A percentile compares a stretch with the other conserved stretches of the same genome.
Evolutionary conservation across 2,113 vertebrate species (phyloP).

Genomic region (Pachypanchax playfairii): DNA sequence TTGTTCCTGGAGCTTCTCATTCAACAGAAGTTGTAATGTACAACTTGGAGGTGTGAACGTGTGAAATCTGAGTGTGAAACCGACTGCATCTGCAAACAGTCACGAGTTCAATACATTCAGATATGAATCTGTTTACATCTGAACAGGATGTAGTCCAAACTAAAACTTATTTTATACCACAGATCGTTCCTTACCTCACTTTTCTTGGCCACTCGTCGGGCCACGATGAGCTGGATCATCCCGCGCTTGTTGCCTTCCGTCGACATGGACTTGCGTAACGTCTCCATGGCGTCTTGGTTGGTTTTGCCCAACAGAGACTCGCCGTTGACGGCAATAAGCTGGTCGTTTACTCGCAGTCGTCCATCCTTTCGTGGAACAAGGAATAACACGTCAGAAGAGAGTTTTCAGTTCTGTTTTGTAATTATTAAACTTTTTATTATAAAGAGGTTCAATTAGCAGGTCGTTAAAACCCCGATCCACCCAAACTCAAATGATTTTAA

Average conservation of each 20-base stretch:
- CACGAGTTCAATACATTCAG: neutral
- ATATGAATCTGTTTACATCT: too few species aligned
- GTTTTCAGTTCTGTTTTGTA: too few species aligned
- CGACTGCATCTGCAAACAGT: neutral
- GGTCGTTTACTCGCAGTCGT: constrained; percentile 93
- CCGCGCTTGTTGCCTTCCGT: constrained; percentile 94
- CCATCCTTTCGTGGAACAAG: constrained; percentile 84
- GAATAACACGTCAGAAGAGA: neutral
- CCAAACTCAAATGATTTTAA: too few species aligned
- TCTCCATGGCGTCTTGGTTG: constrained; percentile 99
- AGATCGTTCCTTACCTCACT: constrained; percentile 80
- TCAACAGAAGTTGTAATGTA: constrained; percentile 3
- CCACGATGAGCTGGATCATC: constrained; percentile 97
- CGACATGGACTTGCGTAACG: constrained; percentile 94
- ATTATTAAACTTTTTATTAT: too few species aligned
- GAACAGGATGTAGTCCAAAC: too few species aligned
- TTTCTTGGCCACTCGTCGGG: constrained; percentile 85
- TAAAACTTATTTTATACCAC: too few species aligned
- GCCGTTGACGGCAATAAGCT: constrained; percentile 94
- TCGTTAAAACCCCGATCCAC: too few species aligned
- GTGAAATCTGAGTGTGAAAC: constrained; percentile 1
- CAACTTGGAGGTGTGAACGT: constrained; percentile 24
- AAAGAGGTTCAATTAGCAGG: too few species aligned
- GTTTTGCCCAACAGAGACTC: constrained; percentile 95
- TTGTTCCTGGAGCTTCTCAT: neutral